Base-by-base conservation (phyloP, 1,140 invertebrate species). In the Campoletis sonorensis region DNA sequence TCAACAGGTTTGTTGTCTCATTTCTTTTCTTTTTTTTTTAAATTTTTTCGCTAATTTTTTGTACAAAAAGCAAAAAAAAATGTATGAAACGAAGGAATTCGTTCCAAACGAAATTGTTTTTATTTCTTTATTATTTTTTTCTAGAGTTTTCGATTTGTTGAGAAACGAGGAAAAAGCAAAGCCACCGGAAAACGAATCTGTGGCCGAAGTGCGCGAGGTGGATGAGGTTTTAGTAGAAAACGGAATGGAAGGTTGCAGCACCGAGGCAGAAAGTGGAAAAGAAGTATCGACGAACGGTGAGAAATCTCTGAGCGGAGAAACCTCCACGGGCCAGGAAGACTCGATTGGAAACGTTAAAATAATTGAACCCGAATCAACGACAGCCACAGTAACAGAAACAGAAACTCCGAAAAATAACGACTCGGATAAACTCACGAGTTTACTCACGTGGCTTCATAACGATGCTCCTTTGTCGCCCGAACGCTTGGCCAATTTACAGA, bases 401-500 rank as follows among this genome's bases (percentile, higher is more conserved):
- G 18, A 16, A 40, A 33, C 18, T 58, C n/a, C 45, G 8, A 40
- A 70, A n/a, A 49, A 15, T 13, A 26, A 71, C 18, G 67, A 80
- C 16, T 70, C 81, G 30, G 40, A 58, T 26, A 84, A 87, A 84
- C 37, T 92, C 21, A 45, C 84, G 5, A 83, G 88, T 40, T 80
- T 94, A 23, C 86, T 94, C 18, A 86, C 87, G 37, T 95, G 94
- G 93, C 85, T 96, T 30, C 93, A 93, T 84, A 92, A 93, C 10
- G 85, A 93, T 40, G 86, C 92, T 13, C 93, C 94, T 23, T 90
- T 96, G 67, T 92, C 93, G 45, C 82, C 92, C 16, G 93, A 95
- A 80, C 93, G 96, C 61, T 88, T 97, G 45, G 84, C 90, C 21
- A 91, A 93, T 33, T 91, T 98, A 26, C 94, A 88, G 81, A 95